Evolutionary conservation across 2,113 vertebrate species (phyloP), one percentile per base, ranked within the genome.

Genomic region (Hippolais icterina): DNA sequence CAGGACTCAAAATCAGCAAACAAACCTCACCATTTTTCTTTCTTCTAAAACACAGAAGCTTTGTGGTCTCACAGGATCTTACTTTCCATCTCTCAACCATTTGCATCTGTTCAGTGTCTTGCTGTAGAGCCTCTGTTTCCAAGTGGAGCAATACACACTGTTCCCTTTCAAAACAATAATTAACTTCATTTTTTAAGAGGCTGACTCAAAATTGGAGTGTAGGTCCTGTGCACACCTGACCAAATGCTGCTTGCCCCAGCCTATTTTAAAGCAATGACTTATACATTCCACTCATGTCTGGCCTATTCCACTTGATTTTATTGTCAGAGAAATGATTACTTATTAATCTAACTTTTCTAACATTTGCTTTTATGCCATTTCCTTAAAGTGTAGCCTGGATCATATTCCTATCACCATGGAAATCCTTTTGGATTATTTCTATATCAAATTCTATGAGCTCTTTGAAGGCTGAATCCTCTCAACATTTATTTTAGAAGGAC

Each of bases 401-500:
- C 79, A 61, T 93, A 37, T 47, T 87, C 83, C 15, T 88, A 92
- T 90, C 86, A 90, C 76, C 50, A 90, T 90, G 90, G 90, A 95
- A 97, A 96, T 95, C 87, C 92, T 97, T 79, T 92, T 93, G 82
- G 93, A 96, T 94, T 89, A 87, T 75, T 96, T 96, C 90, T 90
- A 59, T 89, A 70, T 95, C 71, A 94, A 92, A 97, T 96, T 87
- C 63, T 84, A 75, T 93, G 88, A 90, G 91, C 41, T 94, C 61
- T 95, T 95, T 93, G 63, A 90, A 86, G 79, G 83, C 79, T 88
- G 95, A 94, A 93, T 95, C 94, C 88, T 84, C 59, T 90, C 92
- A 94, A 93, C 94, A 91, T 96, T 96, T 96, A 87, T 95, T 96
- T 96, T 96, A 94, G 91, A 94, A 95, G 75, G 75, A 94, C 85